phyloP scores from a whole-genome alignment of 2,113 vertebrate species.

The Rhynchopsitta pachyrhyncha region DNA sequence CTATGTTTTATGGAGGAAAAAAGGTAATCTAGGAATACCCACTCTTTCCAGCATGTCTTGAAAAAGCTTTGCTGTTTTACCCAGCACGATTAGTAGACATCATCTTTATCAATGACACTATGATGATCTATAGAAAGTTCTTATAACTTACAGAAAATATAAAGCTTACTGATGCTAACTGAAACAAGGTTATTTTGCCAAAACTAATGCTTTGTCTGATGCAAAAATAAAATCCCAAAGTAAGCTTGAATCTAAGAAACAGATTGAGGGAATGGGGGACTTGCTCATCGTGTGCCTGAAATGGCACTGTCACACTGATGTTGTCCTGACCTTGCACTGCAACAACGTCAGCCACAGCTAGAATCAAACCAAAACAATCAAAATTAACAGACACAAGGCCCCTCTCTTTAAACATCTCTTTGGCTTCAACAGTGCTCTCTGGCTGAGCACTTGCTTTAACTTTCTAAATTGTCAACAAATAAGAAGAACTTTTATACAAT shows the following conservation, averaged over 20 bases:
- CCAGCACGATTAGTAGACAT: not conserved
- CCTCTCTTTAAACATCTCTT: not conserved
- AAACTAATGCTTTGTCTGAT: not conserved
- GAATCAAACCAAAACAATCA: not conserved
- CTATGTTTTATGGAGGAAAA: not conserved
- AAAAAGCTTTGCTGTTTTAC: not conserved
- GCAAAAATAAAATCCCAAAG: not conserved
- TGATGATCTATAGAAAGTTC: not conserved
- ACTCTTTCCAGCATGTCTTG: not conserved
- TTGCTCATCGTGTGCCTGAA: not conserved
- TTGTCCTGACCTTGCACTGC: not conserved
- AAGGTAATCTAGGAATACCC: not conserved
- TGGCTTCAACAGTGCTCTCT: not conserved
- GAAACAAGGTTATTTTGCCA: not conserved
- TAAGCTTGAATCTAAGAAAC: not conserved
- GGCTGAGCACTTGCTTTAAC: not conserved
- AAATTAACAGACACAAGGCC: not conserved
- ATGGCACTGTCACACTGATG: not conserved
- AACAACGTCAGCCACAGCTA: not conserved
- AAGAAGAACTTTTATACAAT: not conserved
- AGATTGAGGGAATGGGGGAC: fast-evolving
- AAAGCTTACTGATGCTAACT: not conserved
- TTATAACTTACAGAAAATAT: not conserved
- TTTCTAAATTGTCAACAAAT: not conserved
- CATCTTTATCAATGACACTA: not conserved